Conservation (phyloP, 1,140 invertebrate species). For the Drosophila pruinosa region DNA sequence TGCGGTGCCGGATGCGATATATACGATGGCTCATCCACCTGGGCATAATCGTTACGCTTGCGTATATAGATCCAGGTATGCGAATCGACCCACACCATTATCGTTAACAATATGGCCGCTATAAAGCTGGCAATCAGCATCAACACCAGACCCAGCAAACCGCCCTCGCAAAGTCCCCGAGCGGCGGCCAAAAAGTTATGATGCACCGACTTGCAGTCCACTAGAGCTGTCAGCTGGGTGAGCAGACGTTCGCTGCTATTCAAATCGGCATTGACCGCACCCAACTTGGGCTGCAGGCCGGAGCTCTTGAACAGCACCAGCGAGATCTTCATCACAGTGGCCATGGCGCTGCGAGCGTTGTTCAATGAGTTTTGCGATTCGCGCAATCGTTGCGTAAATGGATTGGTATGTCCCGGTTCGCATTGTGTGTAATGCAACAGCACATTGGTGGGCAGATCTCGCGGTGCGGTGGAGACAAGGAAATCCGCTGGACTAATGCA, state of each 20-base stretch:
- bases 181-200: slow-evolving; percentile 90
- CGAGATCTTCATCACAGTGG: slow-evolving; percentile 80
- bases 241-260: slow-evolving; percentile 86
- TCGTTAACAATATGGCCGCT: slow-evolving; percentile 93
- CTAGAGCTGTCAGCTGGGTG: slow-evolving; percentile 86
- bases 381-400: slow-evolving; percentile 89
- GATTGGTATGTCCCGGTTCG: slow-evolving; percentile 89
- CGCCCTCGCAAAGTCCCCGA: slow-evolving; percentile 90
- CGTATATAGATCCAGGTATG: slow-evolving; percentile 98
- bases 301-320: slow-evolving; percentile 80
- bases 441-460: slow-evolving; percentile 87
- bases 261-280: slow-evolving; percentile 88
- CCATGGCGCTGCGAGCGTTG: slow-evolving; percentile 85
- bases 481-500: slow-evolving; percentile 91
- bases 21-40: slow-evolving; percentile 82
- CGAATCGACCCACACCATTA: slow-evolving; percentile 96
- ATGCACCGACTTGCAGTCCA: slow-evolving; percentile 92
- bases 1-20: slow-evolving; percentile 81
- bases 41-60: slow-evolving; percentile 84
- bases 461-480: slow-evolving; percentile 90
- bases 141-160: slow-evolving; percentile 90
- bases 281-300: slow-evolving; percentile 87
- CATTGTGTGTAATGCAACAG: slow-evolving; percentile 93
- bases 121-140: slow-evolving; percentile 93
- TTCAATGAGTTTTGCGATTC: slow-evolving; percentile 89